Evolutionary conservation across 2,888 invertebrate species (phyloP).

Genomic region (Clistopyga incitator): DNA sequence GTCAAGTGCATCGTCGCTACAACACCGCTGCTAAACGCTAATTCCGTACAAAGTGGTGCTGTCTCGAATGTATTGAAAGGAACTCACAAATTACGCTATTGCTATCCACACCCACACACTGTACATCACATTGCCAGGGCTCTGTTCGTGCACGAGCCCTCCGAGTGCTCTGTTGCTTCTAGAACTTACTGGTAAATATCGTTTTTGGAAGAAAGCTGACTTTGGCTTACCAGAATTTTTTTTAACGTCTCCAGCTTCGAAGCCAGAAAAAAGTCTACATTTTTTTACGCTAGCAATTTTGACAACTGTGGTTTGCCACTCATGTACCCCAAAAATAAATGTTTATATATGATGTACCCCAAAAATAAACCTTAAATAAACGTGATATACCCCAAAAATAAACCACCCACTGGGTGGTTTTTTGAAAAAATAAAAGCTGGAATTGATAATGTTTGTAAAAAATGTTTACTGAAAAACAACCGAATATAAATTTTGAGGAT

Average conservation of each 20-base stretch:
- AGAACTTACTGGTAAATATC: not conserved
- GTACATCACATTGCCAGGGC: constrained; percentile 40
- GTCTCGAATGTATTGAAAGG: constrained; percentile 72
- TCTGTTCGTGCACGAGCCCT: constrained; percentile 6
- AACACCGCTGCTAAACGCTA: constrained; percentile 58
- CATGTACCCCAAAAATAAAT: no score
- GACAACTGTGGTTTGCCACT: no score
- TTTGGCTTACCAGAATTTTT: not conserved
- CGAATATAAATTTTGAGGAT: no score
- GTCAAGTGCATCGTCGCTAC: constrained; percentile 75
- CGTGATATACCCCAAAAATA: no score
- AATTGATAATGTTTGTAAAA: no score
- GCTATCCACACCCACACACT: constrained; percentile 68
- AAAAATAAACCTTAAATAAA: no score
- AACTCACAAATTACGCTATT: constrained; percentile 75
- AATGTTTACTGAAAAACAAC: no score
- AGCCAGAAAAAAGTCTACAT: no score
- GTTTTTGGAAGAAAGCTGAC: not conserved
- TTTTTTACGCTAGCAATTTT: no score
- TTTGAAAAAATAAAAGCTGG: no score
- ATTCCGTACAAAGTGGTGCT: constrained; percentile 63
- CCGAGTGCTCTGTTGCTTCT: constrained; percentile 20
- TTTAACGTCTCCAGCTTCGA: not conserved
- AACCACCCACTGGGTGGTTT: no score
- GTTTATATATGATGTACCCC: no score